Evolutionary conservation across 2,113 vertebrate species (phyloP), one percentile per base, ranked within the genome.

Genomic region (Gavialis gangeticus): DNA sequence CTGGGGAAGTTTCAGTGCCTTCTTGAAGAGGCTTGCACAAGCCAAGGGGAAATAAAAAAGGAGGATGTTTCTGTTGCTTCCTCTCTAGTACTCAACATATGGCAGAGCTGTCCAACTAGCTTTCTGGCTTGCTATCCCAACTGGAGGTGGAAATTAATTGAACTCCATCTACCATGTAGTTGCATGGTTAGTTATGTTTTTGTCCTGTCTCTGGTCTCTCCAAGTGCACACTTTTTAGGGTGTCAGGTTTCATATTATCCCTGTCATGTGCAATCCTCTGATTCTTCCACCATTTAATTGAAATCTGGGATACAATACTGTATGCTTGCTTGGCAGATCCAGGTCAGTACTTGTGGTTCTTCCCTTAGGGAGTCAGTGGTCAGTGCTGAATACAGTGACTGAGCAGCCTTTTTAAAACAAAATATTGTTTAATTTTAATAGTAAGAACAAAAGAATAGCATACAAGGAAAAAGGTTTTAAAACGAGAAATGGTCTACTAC

Each of bases 71-170:
- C 54, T 85, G n/a, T 82, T 6, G 63, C 6, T 64, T 46, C 25
- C 64, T 10, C n/a, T 85, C 78, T 78, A 79, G 56, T 77, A 91
- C 16, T 79, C 54, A 28, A 9, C 30, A n/a, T 82, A 80, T 75
- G 4, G 15, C 1, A 17, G 4, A 82, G 56, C 3, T 66, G 1
- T 86, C 3, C 1, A 2, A 46, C 46, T 46, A 2, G 9, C 46
- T 46, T 46, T 46, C 46, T 46, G 46, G 46, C 46, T 46, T 7
- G 46, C 7, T 46, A 46, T 46, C 46, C 46, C 46, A 46, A 9
- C 46, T 46, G 46, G 46, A 46, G 46, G 46, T 46, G 46, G 9
- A 46, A 46, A 46, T 46, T 46, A 46, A 46, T 46, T 46, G 46
- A 46, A 46, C 46, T 46, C 46, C 46, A 46, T 46, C 46, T 46